Conservation (phyloP, 1,140 invertebrate species). For the Trachymyrmex septentrionalis region DNA sequence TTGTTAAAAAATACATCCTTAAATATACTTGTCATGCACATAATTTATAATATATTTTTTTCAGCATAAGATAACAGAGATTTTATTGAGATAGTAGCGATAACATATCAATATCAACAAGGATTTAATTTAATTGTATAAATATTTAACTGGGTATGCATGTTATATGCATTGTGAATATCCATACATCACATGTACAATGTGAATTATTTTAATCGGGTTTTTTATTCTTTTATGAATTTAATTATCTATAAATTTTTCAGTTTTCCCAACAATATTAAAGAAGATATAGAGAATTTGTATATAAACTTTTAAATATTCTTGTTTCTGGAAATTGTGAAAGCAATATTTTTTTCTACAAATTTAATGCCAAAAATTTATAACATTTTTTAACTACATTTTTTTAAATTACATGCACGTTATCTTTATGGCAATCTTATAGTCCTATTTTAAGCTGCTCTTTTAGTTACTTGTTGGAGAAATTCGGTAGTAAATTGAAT, state of each 20-base stretch:
- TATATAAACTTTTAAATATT: neutral
- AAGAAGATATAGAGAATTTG: neutral
- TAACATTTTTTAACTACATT: neutral
- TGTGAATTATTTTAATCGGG: constrained; percentile 8
- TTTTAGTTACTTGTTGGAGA: neutral
- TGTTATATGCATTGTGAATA: neutral
- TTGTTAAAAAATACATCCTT: neutral
- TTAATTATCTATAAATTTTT: neutral
- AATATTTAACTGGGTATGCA: neutral
- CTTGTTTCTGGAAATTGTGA: neutral
- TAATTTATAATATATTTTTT: neutral
- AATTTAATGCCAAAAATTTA: neutral
- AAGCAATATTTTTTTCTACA: neutral
- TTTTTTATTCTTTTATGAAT: neutral
- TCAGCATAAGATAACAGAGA: neutral
- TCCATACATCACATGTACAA: neutral
- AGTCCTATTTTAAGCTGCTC: neutral
- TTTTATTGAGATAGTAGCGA: neutral
- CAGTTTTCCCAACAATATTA: neutral
- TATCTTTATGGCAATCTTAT: neutral
- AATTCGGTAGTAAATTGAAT: neutral
- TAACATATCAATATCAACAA: neutral
- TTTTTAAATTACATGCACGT: neutral
- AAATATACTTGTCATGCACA: neutral
- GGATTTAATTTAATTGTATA: neutral